Evolutionary conservation across 2,888 invertebrate genomes (phyloP).

Genomic region (Cataglyphis livida): DNA sequence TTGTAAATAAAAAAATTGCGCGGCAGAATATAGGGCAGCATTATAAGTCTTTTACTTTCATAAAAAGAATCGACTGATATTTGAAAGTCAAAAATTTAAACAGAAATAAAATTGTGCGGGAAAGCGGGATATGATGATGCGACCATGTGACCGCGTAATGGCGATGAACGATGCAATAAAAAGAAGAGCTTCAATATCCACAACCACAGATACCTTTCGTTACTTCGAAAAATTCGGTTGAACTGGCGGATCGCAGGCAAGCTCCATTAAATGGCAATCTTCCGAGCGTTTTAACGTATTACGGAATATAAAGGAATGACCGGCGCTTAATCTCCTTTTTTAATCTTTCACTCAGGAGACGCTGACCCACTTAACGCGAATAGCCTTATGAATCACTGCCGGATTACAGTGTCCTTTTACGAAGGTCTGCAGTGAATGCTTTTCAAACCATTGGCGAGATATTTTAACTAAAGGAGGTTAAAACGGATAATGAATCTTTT

Average conservation of each 20-base stretch:
- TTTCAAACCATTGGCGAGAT: slow-evolving; percentile 29
- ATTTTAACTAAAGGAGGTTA: slow-evolving; percentile 30
- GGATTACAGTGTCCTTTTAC: slow-evolving; percentile 57
- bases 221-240: slow-evolving; percentile 32
- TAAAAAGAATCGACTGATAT: slow-evolving; percentile 22
- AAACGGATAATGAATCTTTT: slow-evolving; percentile 37
- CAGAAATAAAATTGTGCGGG: slow-evolving; percentile 35
- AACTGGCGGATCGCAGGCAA: slow-evolving; percentile 32
- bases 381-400: slow-evolving; percentile 58
- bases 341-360: slow-evolving; percentile 51
- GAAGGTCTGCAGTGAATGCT: slow-evolving; percentile 37
- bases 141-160: slow-evolving; percentile 43
- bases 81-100: slow-evolving; percentile 40
- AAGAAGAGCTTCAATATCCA: slow-evolving; percentile 44
- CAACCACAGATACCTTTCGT: slow-evolving; percentile 33
- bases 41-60: neutral
- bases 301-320: slow-evolving; percentile 51
- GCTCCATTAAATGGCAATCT: slow-evolving; percentile 56
- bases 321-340: slow-evolving; percentile 56
- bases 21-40: neutral
- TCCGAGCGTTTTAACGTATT: slow-evolving; percentile 53
- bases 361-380: slow-evolving; percentile 62
- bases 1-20: slow-evolving; percentile 7
- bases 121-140: slow-evolving; percentile 19
- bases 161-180: slow-evolving; percentile 51